These are phyloP conservation scores for Aythya fuligula DNA, from an alignment of 2,797 vertebrate species.

Conservation along the genomic window DNA sequence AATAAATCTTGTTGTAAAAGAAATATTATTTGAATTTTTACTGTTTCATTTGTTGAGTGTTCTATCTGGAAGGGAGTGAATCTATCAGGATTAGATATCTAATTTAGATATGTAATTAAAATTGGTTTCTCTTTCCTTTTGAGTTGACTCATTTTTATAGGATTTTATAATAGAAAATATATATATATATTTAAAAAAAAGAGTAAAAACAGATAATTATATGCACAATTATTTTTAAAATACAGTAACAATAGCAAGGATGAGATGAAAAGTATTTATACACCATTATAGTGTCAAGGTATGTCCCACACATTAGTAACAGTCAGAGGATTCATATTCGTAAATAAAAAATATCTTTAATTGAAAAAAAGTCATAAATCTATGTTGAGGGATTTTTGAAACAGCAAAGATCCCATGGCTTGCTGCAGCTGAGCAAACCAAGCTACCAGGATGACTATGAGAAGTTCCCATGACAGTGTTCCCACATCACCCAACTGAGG, in stretches of 20 bases:
- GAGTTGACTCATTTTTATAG: conserved; percentile 3
- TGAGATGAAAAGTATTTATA: conserved; percentile 10
- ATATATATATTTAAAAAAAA: not conserved
- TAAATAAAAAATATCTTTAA: not conserved
- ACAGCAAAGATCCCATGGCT: too few species aligned
- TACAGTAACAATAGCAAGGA: conserved; percentile 4
- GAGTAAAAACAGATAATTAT: conserved; percentile 53
- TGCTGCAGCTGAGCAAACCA: too few species aligned
- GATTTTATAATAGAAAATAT: conserved; percentile 42
- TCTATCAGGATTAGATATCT: conserved; percentile 61
- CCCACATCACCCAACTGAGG: too few species aligned
- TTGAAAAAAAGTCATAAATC: not conserved
- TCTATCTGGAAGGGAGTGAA: conserved; percentile 22
- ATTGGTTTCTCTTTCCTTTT: conserved; percentile 51
- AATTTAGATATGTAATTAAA: conserved; percentile 63
- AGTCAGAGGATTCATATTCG: not conserved
- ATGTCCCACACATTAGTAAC: not conserved
- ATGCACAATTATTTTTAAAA: conserved; percentile 51
- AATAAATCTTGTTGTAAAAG: conserved; percentile 51
- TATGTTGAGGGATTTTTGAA: not conserved
- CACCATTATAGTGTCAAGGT: not conserved
- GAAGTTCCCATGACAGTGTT: too few species aligned
- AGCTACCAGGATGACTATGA: too few species aligned
- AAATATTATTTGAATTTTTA: conserved; percentile 63
- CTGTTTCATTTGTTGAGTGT: conserved; percentile 36